A percentile compares a stretch with the other conserved stretches of the same genome.
Evolutionary conservation across 2,113 vertebrate genomes (phyloP).

Genomic region (Paratilapia polleni): DNA sequence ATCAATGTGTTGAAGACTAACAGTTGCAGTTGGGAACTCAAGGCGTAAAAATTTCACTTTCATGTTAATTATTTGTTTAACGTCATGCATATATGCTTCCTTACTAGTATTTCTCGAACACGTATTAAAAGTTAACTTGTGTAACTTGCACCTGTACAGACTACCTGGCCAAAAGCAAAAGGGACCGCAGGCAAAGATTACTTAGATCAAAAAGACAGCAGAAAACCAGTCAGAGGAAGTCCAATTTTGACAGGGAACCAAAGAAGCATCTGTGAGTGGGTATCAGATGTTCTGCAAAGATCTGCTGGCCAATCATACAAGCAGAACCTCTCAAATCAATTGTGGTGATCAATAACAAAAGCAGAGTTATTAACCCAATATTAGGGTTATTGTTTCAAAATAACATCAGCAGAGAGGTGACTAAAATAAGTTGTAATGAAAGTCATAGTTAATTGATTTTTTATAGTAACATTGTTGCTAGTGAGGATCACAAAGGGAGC

Average conservation of each 20-base stretch:
- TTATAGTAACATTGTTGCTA: not conserved
- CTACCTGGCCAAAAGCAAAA: not conserved
- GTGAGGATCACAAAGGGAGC: too few relatives aligned
- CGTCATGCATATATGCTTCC: not conserved
- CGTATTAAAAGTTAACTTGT: not conserved
- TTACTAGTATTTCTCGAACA: not conserved
- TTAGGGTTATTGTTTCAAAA: not conserved
- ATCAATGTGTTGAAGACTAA: conserved; percentile 41
- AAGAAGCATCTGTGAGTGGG: not conserved
- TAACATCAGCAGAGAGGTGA: not conserved
- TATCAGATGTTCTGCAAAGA: not conserved
- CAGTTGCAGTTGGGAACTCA: conserved; percentile 35
- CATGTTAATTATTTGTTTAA: not conserved
- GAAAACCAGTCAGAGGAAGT: not conserved
- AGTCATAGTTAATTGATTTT: not conserved
- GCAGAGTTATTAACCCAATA: not conserved
- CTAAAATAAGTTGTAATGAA: not conserved
- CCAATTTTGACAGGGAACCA: not conserved
- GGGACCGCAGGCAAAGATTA: not conserved
- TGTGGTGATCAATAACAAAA: not conserved
- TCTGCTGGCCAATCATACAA: not conserved
- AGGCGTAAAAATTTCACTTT: not conserved
- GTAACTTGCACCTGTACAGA: not conserved
- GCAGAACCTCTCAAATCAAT: not conserved
- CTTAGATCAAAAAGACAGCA: not conserved